phyloP scores from a whole-genome alignment of 1,140 invertebrate genomes.

The Mizuhopecten yessoensis region DNA sequence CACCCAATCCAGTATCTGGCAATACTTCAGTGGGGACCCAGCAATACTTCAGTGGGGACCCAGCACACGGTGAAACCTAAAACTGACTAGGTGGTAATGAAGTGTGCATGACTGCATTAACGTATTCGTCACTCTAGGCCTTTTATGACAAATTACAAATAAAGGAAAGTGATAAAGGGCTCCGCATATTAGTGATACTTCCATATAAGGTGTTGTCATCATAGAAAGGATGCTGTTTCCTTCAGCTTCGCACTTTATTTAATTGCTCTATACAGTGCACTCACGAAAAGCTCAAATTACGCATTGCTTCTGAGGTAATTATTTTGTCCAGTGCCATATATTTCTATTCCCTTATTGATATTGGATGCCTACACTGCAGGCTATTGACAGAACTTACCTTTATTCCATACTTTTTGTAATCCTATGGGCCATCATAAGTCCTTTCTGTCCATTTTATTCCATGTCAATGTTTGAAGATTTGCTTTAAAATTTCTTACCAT shows the following conservation, averaged over 20 bases:
- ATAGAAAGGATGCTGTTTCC: background rate
- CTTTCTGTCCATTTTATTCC: too few relatives aligned
- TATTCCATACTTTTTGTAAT: too few relatives aligned
- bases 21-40: background rate
- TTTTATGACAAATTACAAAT: constrained; percentile 9
- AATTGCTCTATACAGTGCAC: background rate
- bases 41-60: background rate
- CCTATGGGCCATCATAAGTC: too few relatives aligned
- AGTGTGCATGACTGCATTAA: background rate
- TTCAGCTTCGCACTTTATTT: background rate
- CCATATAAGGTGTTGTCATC: background rate
- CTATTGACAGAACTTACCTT: too few relatives aligned
- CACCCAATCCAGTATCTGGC: background rate
- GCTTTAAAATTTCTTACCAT: too few relatives aligned
- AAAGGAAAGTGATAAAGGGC: background rate
- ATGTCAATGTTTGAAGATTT: too few relatives aligned
- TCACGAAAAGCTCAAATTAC: background rate
- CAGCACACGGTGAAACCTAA: background rate
- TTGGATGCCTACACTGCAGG: too few relatives aligned
- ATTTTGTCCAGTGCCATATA: background rate
- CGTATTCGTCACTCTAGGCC: background rate
- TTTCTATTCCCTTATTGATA: too few relatives aligned
- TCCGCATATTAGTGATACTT: background rate
- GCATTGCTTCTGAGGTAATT: background rate
- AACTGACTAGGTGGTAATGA: background rate